Conservation (phyloP, 2,888 invertebrate species). For the Hirtodrosophila cameraria region DNA sequence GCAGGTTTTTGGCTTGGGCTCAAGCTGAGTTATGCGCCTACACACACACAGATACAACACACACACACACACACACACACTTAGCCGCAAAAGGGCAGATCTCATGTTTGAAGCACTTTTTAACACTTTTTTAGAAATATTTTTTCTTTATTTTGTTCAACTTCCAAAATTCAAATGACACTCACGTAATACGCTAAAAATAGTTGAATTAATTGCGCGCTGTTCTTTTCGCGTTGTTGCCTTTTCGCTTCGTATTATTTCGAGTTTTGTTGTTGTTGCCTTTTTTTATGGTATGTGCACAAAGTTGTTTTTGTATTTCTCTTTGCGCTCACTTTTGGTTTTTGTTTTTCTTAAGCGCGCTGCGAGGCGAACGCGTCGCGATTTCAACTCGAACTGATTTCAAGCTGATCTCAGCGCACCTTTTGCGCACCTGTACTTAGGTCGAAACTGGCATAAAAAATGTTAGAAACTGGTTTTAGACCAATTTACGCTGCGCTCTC, state of each 20-base stretch:
- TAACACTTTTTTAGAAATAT: conserved; percentile 34
- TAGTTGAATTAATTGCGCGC: conserved; percentile 65
- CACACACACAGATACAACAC: conserved; percentile 48
- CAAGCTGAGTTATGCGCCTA: conserved; percentile 64
- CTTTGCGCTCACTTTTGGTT: background rate
- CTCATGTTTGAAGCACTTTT: conserved; percentile 49
- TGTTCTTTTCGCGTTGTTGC: conserved; percentile 19
- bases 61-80: conserved; percentile 18
- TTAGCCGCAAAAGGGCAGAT: conserved; percentile 44
- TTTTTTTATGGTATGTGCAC: conserved; percentile 11
- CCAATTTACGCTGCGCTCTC: too few relatives aligned
- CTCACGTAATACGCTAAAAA: conserved; percentile 77
- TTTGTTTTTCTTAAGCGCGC: conserved; percentile 16
- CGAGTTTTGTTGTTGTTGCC: conserved; percentile 34
- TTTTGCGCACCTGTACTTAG: conserved; percentile 65
- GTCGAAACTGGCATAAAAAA: conserved; percentile 52
- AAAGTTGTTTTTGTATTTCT: conserved; percentile 3
- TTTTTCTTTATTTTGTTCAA: conserved; percentile 34
- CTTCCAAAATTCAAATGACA: conserved; percentile 65
- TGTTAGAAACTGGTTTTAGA: conserved; percentile 39
- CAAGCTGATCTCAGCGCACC: conserved; percentile 24
- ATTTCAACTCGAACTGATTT: conserved; percentile 66
- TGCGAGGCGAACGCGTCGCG: conserved; percentile 46
- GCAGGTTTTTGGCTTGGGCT: conserved; percentile 69
- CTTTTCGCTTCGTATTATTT: conserved; percentile 5